A percentile compares a stretch with the other conserved stretches of the same genome.
phyloP scores from a whole-genome alignment of 2,113 vertebrate genomes.

The Pelmatolapia mariae region DNA sequence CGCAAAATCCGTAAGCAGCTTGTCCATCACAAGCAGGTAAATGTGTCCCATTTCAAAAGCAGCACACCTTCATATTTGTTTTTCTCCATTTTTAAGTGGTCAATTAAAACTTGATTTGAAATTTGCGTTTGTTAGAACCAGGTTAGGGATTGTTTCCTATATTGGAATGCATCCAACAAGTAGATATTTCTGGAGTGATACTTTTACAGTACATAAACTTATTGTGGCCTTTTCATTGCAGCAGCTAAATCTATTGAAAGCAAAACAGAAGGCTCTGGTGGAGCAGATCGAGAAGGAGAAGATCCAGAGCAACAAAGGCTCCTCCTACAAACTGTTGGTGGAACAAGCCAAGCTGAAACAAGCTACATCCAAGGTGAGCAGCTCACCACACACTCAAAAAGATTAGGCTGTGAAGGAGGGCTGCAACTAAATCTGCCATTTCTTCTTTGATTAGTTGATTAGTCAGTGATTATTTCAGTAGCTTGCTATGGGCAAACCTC shows the following conservation, averaged over 20 bases:
- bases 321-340: constrained; percentile 97
- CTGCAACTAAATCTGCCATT: not conserved
- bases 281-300: constrained; percentile 99
- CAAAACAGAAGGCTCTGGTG: constrained; percentile 99
- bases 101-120: not conserved
- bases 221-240: constrained; percentile 78
- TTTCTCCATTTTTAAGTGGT: not conserved
- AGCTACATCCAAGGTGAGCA: constrained; percentile 95
- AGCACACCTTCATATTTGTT: not conserved
- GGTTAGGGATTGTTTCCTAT: not conserved
- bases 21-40: constrained; percentile 99
- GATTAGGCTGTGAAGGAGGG: not conserved
- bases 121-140: not conserved
- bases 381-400: not conserved
- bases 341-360: constrained; percentile 99
- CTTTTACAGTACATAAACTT: constrained; percentile 28
- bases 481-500: not conserved
- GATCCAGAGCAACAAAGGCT: constrained; percentile 99
- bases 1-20: constrained; percentile 98
- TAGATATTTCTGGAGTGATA: not conserved
- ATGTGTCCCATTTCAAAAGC: constrained; percentile 49
- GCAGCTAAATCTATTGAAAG: constrained; percentile 99
- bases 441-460: not conserved
- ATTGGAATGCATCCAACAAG: not conserved
- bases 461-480: not conserved